Percentiles rank a stretch among this genome's conserved stretches.
Evolutionary conservation across 2,113 vertebrate genomes (phyloP).

Genomic region (Mionectes macconnelli): DNA sequence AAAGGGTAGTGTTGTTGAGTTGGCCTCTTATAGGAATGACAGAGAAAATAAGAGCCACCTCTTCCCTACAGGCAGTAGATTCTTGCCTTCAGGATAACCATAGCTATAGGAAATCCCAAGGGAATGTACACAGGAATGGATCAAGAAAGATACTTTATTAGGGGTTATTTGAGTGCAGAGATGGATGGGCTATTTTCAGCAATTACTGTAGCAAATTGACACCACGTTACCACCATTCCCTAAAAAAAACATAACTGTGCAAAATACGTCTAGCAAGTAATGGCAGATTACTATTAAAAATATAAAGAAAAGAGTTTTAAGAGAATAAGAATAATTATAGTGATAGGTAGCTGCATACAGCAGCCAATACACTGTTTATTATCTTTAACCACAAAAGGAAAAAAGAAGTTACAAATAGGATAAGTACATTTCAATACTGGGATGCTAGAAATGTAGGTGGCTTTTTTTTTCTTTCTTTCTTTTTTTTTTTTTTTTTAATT

Average conservation of each 20-base stretch:
- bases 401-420: not conserved
- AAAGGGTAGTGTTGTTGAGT: slow-evolving; percentile 39
- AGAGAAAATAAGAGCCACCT: slow-evolving; percentile 55
- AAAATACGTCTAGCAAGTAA: not conserved
- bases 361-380: not conserved
- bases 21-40: slow-evolving; percentile 44
- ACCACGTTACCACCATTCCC: not conserved
- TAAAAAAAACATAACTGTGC: not conserved
- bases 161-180: not conserved
- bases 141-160: slow-evolving; percentile 43
- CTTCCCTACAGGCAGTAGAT: slow-evolving; percentile 42
- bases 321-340: not conserved
- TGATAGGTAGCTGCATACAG: not conserved
- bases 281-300: not conserved
- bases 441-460: not conserved
- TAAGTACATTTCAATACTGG: not conserved
- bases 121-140: slow-evolving; percentile 18
- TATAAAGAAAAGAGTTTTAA: not conserved
- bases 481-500: too few relatives aligned
- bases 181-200: slow-evolving; percentile 1
- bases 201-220: slow-evolving; percentile 19
- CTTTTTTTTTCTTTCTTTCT: not conserved
- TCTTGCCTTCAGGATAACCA: slow-evolving; percentile 55
- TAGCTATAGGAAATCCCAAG: slow-evolving; percentile 58
- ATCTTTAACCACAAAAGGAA: not conserved